phyloP scores from a whole-genome alignment of 2,888 invertebrate species.

The Tipula helvola region DNA sequence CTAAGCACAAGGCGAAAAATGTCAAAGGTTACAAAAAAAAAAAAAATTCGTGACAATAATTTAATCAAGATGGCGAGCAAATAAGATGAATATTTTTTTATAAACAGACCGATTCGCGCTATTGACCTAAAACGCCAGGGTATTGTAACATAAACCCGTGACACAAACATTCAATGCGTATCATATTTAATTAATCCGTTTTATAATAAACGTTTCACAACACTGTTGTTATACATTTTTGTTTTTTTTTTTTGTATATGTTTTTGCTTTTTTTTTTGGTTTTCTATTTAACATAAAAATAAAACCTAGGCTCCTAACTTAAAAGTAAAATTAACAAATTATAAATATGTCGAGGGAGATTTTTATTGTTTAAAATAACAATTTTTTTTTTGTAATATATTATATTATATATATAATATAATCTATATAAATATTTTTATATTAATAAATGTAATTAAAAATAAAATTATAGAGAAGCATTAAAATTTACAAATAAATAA shows the following conservation, averaged over 20 bases:
- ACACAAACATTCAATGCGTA: not conserved
- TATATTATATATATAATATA: not conserved
- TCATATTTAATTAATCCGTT: not conserved
- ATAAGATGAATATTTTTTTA: not conserved
- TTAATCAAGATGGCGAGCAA: not conserved
- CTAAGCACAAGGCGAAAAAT: not conserved
- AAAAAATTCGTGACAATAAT: not conserved
- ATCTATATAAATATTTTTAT: not conserved
- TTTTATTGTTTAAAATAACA: not conserved
- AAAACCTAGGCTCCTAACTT: not conserved
- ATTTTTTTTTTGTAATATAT: not conserved
- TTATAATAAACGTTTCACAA: not conserved
- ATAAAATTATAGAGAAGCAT: not conserved
- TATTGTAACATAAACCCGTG: not conserved
- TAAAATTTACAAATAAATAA: not conserved
- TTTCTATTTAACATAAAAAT: not conserved
- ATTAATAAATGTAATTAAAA: not conserved
- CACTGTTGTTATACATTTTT: not conserved
- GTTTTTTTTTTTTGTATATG: not conserved
- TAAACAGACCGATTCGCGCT: not conserved
- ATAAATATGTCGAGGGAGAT: not conserved
- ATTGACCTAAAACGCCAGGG: no score
- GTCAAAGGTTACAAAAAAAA: not conserved
- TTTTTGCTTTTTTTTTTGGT: not conserved
- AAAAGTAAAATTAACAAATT: not conserved